These are phyloP conservation scores for Geophilus truncorum DNA, from an alignment of 2,888 invertebrate genomes.

Conservation along the genomic window DNA sequence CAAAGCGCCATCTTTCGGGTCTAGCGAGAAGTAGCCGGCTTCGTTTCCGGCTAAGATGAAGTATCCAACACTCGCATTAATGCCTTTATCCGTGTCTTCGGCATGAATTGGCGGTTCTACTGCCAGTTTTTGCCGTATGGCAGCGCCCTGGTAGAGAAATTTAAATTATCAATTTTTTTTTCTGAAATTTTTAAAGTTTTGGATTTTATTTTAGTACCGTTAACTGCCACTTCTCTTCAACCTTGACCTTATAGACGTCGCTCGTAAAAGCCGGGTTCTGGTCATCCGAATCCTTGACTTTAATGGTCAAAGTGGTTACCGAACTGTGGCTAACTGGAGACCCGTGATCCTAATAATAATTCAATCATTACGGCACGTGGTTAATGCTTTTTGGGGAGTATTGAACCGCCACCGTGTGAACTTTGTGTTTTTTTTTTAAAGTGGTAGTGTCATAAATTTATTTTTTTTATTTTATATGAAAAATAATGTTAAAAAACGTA, in stretches of 20 bases:
- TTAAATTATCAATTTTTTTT: background rate
- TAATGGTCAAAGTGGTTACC: constrained; percentile 65
- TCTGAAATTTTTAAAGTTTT: background rate
- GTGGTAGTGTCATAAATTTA: too few species aligned
- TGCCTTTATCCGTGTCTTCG: constrained; percentile 70
- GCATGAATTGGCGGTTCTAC: constrained; percentile 70
- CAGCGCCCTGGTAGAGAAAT: constrained; percentile 57
- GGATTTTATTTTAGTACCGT: constrained; percentile 55
- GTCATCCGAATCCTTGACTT: constrained; percentile 73
- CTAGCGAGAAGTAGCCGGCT: constrained; percentile 66
- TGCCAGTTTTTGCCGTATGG: constrained; percentile 64
- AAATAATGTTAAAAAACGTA: too few species aligned
- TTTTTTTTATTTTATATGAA: too few species aligned
- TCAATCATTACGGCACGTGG: too few species aligned
- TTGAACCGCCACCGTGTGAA: too few species aligned
- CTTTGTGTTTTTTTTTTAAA: too few species aligned
- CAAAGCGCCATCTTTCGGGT: constrained; percentile 66
- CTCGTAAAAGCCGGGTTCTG: constrained; percentile 72
- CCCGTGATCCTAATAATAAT: too few species aligned
- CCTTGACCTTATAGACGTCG: constrained; percentile 70
- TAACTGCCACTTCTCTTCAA: constrained; percentile 76
- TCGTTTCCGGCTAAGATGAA: constrained; percentile 74
- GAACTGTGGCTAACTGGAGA: constrained; percentile 64
- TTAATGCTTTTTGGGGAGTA: too few species aligned
- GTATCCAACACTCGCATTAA: constrained; percentile 68